phyloP scores from a whole-genome alignment of 2,888 invertebrate genomes.

The Drosophila setosimentum region DNA sequence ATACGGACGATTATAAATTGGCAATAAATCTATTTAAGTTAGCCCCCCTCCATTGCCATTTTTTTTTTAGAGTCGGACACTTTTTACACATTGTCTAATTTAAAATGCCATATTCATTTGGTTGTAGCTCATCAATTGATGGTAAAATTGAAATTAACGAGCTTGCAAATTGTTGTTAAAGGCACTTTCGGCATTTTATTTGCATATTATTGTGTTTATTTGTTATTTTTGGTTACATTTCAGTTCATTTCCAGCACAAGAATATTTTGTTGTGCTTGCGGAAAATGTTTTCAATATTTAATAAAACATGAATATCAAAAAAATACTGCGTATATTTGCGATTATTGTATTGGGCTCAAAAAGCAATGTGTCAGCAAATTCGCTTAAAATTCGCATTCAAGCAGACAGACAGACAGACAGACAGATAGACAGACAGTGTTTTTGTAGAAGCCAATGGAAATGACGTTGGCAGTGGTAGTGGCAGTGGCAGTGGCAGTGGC shows the following conservation, averaged over 20 bases:
- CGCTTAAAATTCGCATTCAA: background rate
- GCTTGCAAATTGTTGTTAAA: conserved; percentile 9
- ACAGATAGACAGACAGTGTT: background rate
- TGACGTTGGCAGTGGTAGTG: conserved; percentile 13
- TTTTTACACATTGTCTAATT: background rate
- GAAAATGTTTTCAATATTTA: conserved; percentile 18
- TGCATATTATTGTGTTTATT: conserved; percentile 1
- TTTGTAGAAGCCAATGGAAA: conserved; percentile 39
- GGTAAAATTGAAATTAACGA: background rate
- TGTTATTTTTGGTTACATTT: conserved; percentile 8
- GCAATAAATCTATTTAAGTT: background rate
- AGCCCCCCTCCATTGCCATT: too few species aligned
- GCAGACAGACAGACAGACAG: background rate
- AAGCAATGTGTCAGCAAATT: conserved; percentile 47
- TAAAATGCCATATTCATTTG: background rate
- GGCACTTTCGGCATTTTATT: conserved; percentile 5
- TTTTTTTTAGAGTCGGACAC: background rate
- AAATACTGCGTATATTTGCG: conserved; percentile 36
- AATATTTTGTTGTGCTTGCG: conserved; percentile 34
- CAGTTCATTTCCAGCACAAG: conserved; percentile 15
- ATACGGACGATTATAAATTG: background rate
- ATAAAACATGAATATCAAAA: conserved; percentile 6
- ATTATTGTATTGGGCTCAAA: conserved; percentile 24
- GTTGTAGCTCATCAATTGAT: conserved; percentile 14
- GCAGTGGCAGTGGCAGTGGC: conserved; percentile 22